phyloP scores from a whole-genome alignment of 2,888 invertebrate genomes.

The Tricholauxania praeusta region DNA sequence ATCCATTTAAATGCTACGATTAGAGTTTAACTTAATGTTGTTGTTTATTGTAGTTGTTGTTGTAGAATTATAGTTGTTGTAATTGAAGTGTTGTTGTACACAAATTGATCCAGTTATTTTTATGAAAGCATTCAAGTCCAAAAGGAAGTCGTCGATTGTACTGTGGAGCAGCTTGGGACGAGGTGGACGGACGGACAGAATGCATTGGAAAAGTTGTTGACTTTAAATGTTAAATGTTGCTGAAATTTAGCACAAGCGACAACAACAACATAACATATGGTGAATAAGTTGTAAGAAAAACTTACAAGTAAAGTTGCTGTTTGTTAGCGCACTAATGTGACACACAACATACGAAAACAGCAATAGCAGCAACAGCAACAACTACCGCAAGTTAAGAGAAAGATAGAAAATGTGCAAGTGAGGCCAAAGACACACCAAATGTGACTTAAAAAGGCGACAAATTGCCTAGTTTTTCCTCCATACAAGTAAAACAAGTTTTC shows the following conservation, averaged over 20 bases:
- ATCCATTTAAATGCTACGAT: constrained; percentile 8
- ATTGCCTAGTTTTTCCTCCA: constrained; percentile 25
- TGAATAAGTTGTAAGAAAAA: constrained; percentile 18
- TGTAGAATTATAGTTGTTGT: constrained; percentile 35
- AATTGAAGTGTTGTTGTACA: constrained; percentile 38
- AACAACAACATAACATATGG: constrained; percentile 23
- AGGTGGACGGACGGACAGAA: not conserved
- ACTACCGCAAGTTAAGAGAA: not conserved
- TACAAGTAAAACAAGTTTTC: constrained; percentile 16
- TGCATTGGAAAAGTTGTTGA: constrained; percentile 15
- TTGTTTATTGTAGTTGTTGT: constrained; percentile 32
- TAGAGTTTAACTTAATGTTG: constrained; percentile 23
- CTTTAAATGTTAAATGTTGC: constrained; percentile 34
- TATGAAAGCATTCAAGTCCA: constrained; percentile 28
- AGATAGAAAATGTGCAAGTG: constrained; percentile 4
- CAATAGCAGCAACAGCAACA: constrained; percentile 19
- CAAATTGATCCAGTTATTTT: constrained; percentile 25
- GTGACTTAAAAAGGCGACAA: constrained; percentile 17
- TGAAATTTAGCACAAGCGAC: constrained; percentile 37
- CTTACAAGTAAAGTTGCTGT: constrained; percentile 5
- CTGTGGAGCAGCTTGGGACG: not conserved
- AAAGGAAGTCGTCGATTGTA: not conserved
- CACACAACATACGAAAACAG: constrained; percentile 23
- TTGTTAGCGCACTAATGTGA: constrained; percentile 17
- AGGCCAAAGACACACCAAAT: not conserved